Conservation (phyloP, 2,888 invertebrate genomes). For the Anagyrus pseudococci region DNA sequence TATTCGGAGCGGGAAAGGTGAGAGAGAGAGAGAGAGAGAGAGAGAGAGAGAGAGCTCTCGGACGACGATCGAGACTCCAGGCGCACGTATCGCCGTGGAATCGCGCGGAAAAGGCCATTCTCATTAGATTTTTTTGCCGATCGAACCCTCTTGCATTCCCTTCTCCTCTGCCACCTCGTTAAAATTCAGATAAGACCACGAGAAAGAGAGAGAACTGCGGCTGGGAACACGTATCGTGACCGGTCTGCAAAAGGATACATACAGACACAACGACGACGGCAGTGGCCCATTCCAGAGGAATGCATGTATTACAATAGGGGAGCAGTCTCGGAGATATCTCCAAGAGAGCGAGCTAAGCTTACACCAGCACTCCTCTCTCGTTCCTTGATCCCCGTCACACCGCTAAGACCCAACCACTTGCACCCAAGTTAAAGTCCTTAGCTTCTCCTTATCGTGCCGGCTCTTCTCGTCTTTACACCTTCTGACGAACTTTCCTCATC, state of each 20-base stretch:
- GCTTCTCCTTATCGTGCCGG: constrained; percentile 51
- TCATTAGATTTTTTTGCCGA: constrained; percentile 29
- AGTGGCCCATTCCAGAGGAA: background rate
- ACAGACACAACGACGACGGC: background rate
- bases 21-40: too few species aligned
- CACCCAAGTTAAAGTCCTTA: constrained; percentile 50
- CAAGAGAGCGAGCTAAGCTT: background rate
- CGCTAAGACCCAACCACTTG: too few species aligned
- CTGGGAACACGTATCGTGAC: constrained; percentile 28
- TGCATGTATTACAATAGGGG: constrained; percentile 26
- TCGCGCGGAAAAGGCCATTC: constrained; percentile 17
- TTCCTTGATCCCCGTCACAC: too few species aligned
- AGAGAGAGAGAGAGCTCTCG: too few species aligned
- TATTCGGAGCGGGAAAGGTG: constrained; percentile 9
- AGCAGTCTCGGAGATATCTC: constrained; percentile 6
- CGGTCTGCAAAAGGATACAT: constrained; percentile 8
- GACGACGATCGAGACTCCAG: too few species aligned
- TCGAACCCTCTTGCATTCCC: background rate
- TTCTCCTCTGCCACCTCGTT: too few species aligned
- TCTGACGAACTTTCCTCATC: constrained; percentile 57
- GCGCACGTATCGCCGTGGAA: constrained; percentile 15
- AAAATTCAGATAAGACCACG: constrained; percentile 29
- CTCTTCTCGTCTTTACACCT: constrained; percentile 42
- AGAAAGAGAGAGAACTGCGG: background rate
- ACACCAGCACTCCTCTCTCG: too few species aligned